Evolutionary conservation across 1,140 invertebrate species (phyloP).

Genomic region (Heliconius congener): DNA sequence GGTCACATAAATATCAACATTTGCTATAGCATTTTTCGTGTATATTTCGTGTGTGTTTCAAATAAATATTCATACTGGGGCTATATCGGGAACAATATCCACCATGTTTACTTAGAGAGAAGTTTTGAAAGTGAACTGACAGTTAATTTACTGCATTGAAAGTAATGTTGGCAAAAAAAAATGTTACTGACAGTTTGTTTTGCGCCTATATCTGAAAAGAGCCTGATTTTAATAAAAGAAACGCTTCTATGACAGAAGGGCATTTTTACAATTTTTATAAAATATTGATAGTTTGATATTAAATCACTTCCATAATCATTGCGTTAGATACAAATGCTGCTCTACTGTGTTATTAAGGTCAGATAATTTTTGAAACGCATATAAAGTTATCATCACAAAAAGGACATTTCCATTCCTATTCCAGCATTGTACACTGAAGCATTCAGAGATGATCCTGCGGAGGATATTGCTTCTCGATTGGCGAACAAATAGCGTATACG

Average conservation of each 20-base stretch:
- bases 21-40: background rate
- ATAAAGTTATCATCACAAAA: background rate
- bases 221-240: no score
- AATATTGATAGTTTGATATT: no score
- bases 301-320: no score
- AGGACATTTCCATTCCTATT: background rate
- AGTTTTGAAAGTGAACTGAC: background rate
- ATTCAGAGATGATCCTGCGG: background rate
- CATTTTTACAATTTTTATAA: no score
- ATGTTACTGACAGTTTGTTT: no score
- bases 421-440: background rate
- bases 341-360: no score
- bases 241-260: no score
- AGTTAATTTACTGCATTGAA: background rate
- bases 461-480: background rate
- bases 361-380: no score
- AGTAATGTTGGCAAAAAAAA: no score
- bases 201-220: no score
- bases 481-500: background rate
- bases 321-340: no score
- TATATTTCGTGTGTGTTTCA: background rate
- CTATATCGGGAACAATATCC: background rate
- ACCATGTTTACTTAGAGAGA: background rate
- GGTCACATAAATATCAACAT: background rate
- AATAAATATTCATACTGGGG: background rate